Evolutionary conservation across 2,888 invertebrate species (phyloP), one percentile per base, ranked within the genome.

Genomic region (Osmoderma eremita): DNA sequence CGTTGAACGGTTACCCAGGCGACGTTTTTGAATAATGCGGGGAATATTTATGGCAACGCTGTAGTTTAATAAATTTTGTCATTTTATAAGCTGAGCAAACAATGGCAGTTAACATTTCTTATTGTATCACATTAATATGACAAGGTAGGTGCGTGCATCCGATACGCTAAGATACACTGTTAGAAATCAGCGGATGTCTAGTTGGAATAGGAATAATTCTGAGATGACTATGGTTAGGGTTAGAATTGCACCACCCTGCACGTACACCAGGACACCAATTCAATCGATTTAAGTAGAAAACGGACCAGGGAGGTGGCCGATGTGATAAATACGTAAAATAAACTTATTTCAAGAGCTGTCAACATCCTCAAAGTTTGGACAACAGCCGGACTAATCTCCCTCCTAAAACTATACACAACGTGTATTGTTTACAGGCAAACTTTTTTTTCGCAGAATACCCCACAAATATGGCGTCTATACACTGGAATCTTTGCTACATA

Each of bases 401-500:
- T 65, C 63, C 58, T 24, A 50, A 54, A 63, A 41, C 50, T 20
- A 58, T 41, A 12, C 61, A 41, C 22, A 50, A 18, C 58, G 36
- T 54, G 54, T 48, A 63, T 64, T 67, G 45, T 67, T 69, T 63
- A 53, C 53, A 67, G 30, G 64, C 54, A 62, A 65, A 65, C 58
- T 65, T 68, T 69, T 79, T 79, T 80, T 79, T 78, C 75, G 76
- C 74, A 77, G 76, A 75, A 78, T 80, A 78, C 76, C 78, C 77
- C 78, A 80, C 81, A 83, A 83, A 83, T 78, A 83, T 83, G 83
- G 83, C 83, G 83, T 80, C 83, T 75, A 71, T 71, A 72, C 72
- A 73, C 74, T 75, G 75, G 72, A 74, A 77, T 74, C 76, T 76
- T 76, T 74, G 76, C 77, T 75, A 76, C 75, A 76, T 78, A 79